Percentiles rank a stretch among this genome's conserved stretches.
These are phyloP conservation scores for Turritopsis dohrnii DNA, from an alignment of 30 jellyfish, hydroid and myxozoan species.

Conservation along the genomic window DNA sequence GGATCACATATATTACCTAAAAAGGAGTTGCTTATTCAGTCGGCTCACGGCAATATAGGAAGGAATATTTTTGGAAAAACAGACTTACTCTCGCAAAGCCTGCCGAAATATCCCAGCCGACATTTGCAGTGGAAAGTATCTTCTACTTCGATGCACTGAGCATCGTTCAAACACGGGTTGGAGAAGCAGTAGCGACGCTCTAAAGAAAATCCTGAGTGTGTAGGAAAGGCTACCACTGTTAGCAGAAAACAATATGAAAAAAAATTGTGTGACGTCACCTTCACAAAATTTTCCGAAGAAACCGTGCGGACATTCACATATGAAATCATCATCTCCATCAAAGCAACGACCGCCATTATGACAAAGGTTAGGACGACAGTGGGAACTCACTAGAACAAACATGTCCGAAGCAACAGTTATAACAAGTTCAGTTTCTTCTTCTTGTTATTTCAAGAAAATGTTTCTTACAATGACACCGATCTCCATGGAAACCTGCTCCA, in stretches of 20 bases:
- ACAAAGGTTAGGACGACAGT: slow-evolving; percentile 87
- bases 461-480: slow-evolving; percentile 28
- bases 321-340: slow-evolving; percentile 72
- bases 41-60: not conserved
- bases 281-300: slow-evolving; percentile 67
- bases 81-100: slow-evolving; percentile 60
- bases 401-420: too few species aligned
- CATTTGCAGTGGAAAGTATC: slow-evolving; percentile 69
- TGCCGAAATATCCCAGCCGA: slow-evolving; percentile 70
- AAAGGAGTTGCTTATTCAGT: not conserved
- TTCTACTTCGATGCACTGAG: slow-evolving; percentile 55
- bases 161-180: slow-evolving; percentile 65
- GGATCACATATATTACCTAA: slow-evolving; percentile 78
- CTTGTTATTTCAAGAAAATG: too few species aligned
- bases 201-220: not conserved
- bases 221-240: not conserved
- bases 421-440: too few species aligned
- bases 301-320: slow-evolving; percentile 82
- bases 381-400: slow-evolving; percentile 45
- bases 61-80: not conserved
- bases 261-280: too few species aligned
- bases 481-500: slow-evolving; percentile 40
- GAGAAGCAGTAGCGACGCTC: slow-evolving; percentile 67
- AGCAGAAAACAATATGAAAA: not conserved
- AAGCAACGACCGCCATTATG: slow-evolving; percentile 73